Conservation (phyloP, 2,888 invertebrate species). For the Chrysotoxum bicinctum region DNA sequence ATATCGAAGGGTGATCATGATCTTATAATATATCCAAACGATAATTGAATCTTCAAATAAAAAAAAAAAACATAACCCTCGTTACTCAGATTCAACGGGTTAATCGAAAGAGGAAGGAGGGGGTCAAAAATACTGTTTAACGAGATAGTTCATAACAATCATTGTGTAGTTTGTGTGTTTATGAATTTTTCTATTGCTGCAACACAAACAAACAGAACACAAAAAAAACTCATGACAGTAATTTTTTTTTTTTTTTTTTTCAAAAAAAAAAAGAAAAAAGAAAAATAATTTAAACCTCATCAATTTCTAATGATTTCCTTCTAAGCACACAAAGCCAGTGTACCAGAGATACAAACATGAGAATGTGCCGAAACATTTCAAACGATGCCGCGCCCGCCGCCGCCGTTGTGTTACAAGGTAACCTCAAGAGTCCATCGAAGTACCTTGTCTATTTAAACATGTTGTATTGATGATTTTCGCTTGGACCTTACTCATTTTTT, state of each 20-base stretch:
- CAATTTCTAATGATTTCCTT: slow-evolving; percentile 70
- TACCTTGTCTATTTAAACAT: slow-evolving; percentile 48
- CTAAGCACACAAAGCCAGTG: slow-evolving; percentile 57
- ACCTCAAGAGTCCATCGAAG: slow-evolving; percentile 42
- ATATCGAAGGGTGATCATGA: slow-evolving; percentile 48
- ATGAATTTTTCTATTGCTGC: slow-evolving; percentile 13
- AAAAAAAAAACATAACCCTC: background rate
- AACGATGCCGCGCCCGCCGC: slow-evolving; percentile 46
- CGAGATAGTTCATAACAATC: slow-evolving; percentile 43
- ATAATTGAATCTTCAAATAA: slow-evolving; percentile 68
- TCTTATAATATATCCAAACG: slow-evolving; percentile 30
- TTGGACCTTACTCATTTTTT: slow-evolving; percentile 24
- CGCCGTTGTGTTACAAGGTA: slow-evolving; percentile 16
- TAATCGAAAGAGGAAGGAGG: slow-evolving; percentile 1
- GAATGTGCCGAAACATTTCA: slow-evolving; percentile 59
- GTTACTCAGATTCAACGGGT: slow-evolving; percentile 5
- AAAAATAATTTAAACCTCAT: slow-evolving; percentile 58
- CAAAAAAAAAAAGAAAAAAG: no score
- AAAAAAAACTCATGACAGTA: slow-evolving; percentile 32
- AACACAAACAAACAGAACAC: slow-evolving; percentile 35
- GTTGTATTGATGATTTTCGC: slow-evolving; percentile 28
- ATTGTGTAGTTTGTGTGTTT: background rate
- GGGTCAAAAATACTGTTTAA: slow-evolving; percentile 30
- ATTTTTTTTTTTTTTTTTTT: slow-evolving; percentile 39
- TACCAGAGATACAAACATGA: background rate